Evolutionary conservation across 30 jellyfish, hydroid and myxozoan genomes (phyloP), one percentile per base, ranked within the genome.

Genomic region (Turritopsis dohrnii): DNA sequence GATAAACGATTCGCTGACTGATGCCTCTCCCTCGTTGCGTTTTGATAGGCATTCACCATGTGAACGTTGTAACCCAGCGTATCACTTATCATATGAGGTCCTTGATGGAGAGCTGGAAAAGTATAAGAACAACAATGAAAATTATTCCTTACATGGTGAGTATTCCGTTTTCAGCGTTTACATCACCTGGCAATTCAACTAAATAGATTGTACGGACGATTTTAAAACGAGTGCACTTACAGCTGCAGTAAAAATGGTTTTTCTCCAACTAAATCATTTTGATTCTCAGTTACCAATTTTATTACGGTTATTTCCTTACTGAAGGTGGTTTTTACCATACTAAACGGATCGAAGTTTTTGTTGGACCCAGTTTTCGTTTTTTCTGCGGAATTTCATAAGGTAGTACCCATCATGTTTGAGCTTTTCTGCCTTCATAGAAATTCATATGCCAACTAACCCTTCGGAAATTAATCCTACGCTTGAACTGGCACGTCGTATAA

Each of bases 401-500:
- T n/a, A n/a, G n/a, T n/a, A n/a, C n/a, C n/a, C n/a, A 5, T 41
- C 13, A 41, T 41, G 60, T 13, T 41, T 41, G 13, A 41, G 60
- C 9, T 13, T 66, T 66, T 66, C 76, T 66, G 7, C 65, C 0
- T 0, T 16, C 41, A 30, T 29, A 74, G 83, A 74, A 26, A 24
- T 74, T 26, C 83, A 52, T 74, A 74, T 74, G 83, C 83, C 83
- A 52, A 9, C 65, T 5, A 24, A 30, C 53, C 65, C 18, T 13
- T n/a, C 83, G 18, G 65, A 74, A 23, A 52, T 74, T 18, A 74
- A 74, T 29, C 83, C 65, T 30, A 74, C 83, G 65, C 24, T 74
- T 16, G 83, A 74, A 74, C 21, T 74, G 23, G 83, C 83, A 0
- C 83, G 83, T 52, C 53, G 83, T 23, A 74, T 74, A n/a, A 74